These are phyloP conservation scores for Allygus modestus DNA, from an alignment of 2,888 invertebrate genomes.

Conservation along the genomic window DNA sequence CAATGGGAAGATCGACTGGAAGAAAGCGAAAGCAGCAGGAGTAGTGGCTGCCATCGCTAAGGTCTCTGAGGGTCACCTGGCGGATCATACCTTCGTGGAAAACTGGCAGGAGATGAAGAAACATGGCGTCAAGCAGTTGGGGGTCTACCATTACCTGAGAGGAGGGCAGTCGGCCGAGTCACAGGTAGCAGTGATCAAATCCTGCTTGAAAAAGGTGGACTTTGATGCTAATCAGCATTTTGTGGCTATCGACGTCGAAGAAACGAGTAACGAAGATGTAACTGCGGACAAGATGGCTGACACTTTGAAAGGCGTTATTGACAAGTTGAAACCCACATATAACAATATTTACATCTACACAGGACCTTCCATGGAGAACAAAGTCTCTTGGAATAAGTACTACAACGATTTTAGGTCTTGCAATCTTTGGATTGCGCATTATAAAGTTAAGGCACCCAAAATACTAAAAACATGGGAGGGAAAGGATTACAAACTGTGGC, in stretches of 20 bases:
- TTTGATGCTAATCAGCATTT: background rate
- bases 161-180: background rate
- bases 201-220: background rate
- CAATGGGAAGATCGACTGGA: slow-evolving; percentile 1
- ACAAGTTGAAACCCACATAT: background rate
- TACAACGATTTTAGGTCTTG: background rate
- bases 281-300: slow-evolving; percentile 5
- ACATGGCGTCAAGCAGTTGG: background rate
- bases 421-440: slow-evolving; percentile 20
- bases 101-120: slow-evolving; percentile 27
- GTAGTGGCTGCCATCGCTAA: background rate
- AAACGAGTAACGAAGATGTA: background rate
- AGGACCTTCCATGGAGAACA: background rate
- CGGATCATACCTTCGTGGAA: background rate
- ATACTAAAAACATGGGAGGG: background rate
- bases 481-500: background rate
- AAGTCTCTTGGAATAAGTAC: slow-evolving; percentile 34
- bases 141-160: slow-evolving; percentile 13
- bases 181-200: background rate
- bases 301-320: background rate
- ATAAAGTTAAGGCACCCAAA: background rate
- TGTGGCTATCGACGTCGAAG: slow-evolving; percentile 9
- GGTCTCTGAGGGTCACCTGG: background rate
- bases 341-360: slow-evolving; percentile 19
- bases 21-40: background rate